Conservation (phyloP, 1,140 invertebrate genomes). For the Brachionus sp. region DNA sequence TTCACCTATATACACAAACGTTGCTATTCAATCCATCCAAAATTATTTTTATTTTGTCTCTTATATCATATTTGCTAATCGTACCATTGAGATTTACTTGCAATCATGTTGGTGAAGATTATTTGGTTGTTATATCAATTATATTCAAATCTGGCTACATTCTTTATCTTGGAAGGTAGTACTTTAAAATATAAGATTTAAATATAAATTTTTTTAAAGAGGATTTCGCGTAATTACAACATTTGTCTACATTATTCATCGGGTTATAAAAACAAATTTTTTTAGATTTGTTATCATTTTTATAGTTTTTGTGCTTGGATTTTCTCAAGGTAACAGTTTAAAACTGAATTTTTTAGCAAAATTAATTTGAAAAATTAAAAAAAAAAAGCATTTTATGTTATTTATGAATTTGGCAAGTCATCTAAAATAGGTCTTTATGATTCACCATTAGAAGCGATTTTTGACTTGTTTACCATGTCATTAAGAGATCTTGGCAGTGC, state of each 20-base stretch:
- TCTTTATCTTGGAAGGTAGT: constrained; percentile 88
- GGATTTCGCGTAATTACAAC: constrained; percentile 96
- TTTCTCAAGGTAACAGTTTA: constrained; percentile 75
- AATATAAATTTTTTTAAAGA: constrained; percentile 62
- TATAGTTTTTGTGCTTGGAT: constrained; percentile 91
- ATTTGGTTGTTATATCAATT: constrained; percentile 21
- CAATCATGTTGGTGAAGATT: constrained; percentile 15
- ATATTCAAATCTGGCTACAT: constrained; percentile 55
- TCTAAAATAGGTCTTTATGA: background rate
- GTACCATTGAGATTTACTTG: constrained; percentile 27
- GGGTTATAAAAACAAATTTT: constrained; percentile 93
- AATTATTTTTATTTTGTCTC: constrained; percentile 23
- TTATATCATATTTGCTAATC: constrained; percentile 25
- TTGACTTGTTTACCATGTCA: constrained; percentile 29
- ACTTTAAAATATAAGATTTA: constrained; percentile 50
- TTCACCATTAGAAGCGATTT: background rate
- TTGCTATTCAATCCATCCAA: constrained; percentile 41
- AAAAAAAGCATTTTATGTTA: constrained; percentile 28
- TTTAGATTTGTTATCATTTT: constrained; percentile 92
- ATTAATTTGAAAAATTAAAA: background rate
- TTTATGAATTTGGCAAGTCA: background rate
- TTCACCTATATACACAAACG: constrained; percentile 6
- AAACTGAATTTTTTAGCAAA: background rate
- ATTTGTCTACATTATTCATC: constrained; percentile 98
- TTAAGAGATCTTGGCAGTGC: background rate